phyloP scores from a whole-genome alignment of 2,113 vertebrate genomes.

The Alligator mississippiensis region DNA sequence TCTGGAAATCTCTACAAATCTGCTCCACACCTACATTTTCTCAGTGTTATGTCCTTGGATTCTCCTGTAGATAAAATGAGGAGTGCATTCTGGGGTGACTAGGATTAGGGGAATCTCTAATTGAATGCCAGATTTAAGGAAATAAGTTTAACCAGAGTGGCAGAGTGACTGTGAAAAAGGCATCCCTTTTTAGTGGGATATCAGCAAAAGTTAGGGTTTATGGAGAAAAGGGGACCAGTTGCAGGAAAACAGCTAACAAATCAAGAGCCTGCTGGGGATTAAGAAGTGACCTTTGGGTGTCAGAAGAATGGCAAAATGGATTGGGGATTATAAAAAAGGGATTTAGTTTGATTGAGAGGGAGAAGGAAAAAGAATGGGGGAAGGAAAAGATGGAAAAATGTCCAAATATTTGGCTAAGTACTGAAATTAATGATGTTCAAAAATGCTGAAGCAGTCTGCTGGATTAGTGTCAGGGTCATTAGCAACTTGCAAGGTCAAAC shows the following conservation, averaged over 20 bases:
- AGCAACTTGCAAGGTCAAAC: not conserved
- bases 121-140: not conserved
- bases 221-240: not conserved
- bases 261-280: not conserved
- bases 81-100: not conserved
- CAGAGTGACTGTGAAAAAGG: not conserved
- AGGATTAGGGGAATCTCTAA: not conserved
- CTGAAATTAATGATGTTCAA: not conserved
- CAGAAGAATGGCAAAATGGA: not conserved
- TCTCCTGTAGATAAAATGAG: not conserved
- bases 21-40: not conserved
- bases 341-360: not conserved
- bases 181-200: not conserved
- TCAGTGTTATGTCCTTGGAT: not conserved
- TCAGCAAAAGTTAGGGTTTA: not conserved
- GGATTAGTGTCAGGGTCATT: not conserved
- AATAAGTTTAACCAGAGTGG: not conserved
- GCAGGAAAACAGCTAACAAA: not conserved
- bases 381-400: not conserved
- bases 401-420: constrained; percentile 20
- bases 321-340: not conserved
- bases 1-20: not conserved
- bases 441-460: not conserved
- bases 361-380: not conserved
- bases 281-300: not conserved